Percentiles rank a stretch among this genome's conserved stretches.
These are phyloP conservation scores for Mayetiola destructor DNA, from an alignment of 2,888 invertebrate genomes.

Conservation along the genomic window DNA sequence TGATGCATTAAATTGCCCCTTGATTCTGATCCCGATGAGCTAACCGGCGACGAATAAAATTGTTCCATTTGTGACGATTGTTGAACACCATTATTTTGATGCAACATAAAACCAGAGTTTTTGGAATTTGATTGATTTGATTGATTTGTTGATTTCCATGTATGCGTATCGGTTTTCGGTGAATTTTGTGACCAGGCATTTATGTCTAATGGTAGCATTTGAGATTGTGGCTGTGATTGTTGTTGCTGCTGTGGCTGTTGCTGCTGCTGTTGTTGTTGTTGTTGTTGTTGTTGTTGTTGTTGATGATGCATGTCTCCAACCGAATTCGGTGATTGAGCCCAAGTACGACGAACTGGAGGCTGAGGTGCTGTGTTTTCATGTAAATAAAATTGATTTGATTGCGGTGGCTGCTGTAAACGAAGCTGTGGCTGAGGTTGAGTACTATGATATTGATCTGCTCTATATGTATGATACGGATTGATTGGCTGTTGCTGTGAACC, in stretches of 20 bases:
- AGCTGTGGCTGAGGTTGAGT: slow-evolving; percentile 21
- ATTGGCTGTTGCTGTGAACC: slow-evolving; percentile 38
- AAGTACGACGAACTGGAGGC: slow-evolving; percentile 45
- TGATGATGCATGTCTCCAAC: not conserved
- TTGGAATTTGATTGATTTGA: slow-evolving; percentile 24
- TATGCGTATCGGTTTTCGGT: slow-evolving; percentile 30
- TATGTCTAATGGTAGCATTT: slow-evolving; percentile 26
- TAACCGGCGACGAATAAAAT: not conserved
- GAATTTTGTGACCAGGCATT: slow-evolving; percentile 31
- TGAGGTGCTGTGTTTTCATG: slow-evolving; percentile 43
- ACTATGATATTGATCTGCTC: slow-evolving; percentile 7
- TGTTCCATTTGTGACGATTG: slow-evolving; percentile 31
- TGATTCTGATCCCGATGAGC: not conserved
- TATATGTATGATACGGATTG: slow-evolving; percentile 18
- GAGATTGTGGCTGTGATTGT: slow-evolving; percentile 27
- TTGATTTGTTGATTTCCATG: slow-evolving; percentile 33
- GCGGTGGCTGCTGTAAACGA: slow-evolving; percentile 19
- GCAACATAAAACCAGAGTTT: slow-evolving; percentile 43
- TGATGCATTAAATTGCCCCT: slow-evolving; percentile 22
- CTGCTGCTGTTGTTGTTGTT: slow-evolving; percentile 23
- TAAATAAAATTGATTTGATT: slow-evolving; percentile 55
- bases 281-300: slow-evolving; percentile 17
- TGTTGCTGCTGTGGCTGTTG: slow-evolving; percentile 24
- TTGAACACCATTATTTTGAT: slow-evolving; percentile 52
- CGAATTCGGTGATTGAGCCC: slow-evolving; percentile 44